A percentile compares a stretch with the other conserved stretches of the same genome.
Conservation (phyloP, 2,888 invertebrate species). For the Erebia aethiops region DNA sequence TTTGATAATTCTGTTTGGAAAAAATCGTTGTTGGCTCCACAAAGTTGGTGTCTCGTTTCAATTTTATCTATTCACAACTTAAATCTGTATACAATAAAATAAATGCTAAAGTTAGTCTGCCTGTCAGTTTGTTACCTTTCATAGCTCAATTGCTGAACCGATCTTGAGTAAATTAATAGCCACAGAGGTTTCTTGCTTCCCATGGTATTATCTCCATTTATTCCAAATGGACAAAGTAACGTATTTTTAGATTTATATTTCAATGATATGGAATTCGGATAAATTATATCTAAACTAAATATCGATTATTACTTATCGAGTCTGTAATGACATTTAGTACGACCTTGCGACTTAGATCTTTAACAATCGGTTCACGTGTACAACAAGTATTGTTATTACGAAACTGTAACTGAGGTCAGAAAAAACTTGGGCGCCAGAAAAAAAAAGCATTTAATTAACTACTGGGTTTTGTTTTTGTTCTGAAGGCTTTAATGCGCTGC, state of each 20-base stretch:
- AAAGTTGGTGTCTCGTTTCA: neutral
- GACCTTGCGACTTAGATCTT: slow-evolving; percentile 48
- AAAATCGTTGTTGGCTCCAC: neutral
- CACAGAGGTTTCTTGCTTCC: no score
- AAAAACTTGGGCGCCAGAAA: slow-evolving; percentile 31
- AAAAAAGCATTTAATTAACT: slow-evolving; percentile 27
- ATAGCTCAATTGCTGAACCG: neutral
- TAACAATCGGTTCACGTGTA: slow-evolving; percentile 65
- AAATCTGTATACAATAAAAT: neutral
- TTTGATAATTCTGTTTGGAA: slow-evolving; percentile 7
- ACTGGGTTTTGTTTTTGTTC: slow-evolving; percentile 42
- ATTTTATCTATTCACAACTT: neutral
- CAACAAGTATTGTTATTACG: slow-evolving; percentile 63
- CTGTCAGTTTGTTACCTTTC: neutral
- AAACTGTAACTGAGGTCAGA: slow-evolving; percentile 64
- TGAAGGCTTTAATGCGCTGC: slow-evolving; percentile 74
- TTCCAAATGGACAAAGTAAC: no score
- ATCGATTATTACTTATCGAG: slow-evolving; percentile 40
- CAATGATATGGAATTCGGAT: slow-evolving; percentile 18
- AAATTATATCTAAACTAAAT: slow-evolving; percentile 40
- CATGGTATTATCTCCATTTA: no score
- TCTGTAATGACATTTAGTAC: slow-evolving; percentile 65
- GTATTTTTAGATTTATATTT: no score
- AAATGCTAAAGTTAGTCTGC: no score
- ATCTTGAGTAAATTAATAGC: neutral